Evolutionary conservation across 2,797 vertebrate genomes (phyloP).

Genomic region (Hozukius guyotensis): DNA sequence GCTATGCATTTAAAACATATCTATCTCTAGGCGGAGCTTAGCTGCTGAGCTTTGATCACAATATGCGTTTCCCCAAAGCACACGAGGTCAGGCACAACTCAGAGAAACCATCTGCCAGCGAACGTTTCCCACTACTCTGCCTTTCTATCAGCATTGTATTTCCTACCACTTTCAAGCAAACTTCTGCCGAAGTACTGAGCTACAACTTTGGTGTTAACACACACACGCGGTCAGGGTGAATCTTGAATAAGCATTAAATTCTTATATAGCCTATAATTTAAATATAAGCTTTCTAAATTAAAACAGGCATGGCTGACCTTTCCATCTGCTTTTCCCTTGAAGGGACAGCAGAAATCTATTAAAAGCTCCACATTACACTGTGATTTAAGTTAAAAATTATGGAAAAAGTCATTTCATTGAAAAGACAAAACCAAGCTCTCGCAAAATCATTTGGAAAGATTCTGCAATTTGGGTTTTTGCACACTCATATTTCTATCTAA

Average conservation of each 20-base stretch:
- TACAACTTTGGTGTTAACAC: slow-evolving; percentile 8
- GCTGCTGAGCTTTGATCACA: slow-evolving; percentile 66
- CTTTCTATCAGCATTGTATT: slow-evolving; percentile 2
- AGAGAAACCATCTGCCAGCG: slow-evolving; percentile 45
- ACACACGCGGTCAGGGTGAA: neutral
- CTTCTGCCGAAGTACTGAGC: neutral
- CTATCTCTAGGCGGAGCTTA: slow-evolving; percentile 59
- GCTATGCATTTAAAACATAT: slow-evolving; percentile 53
- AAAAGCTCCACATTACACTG: neutral
- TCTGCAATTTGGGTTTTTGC: neutral
- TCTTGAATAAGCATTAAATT: slow-evolving; percentile 16
- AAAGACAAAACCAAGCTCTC: slow-evolving; percentile 1
- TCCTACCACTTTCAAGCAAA: slow-evolving; percentile 27
- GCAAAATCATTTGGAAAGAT: neutral
- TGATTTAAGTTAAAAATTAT: slow-evolving; percentile 21
- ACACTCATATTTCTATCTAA: neutral
- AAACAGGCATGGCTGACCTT: slow-evolving; percentile 17
- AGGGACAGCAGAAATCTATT: neutral
- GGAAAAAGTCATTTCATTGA: neutral
- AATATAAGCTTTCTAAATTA: slow-evolving; percentile 40
- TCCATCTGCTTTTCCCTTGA: neutral
- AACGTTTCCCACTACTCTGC: slow-evolving; percentile 16
- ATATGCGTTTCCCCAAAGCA: slow-evolving; percentile 33
- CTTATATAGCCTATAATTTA: slow-evolving; percentile 25
- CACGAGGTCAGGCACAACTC: slow-evolving; percentile 38